Conservation (phyloP, 2,797 vertebrate genomes). For the Strix occidentalis region DNA sequence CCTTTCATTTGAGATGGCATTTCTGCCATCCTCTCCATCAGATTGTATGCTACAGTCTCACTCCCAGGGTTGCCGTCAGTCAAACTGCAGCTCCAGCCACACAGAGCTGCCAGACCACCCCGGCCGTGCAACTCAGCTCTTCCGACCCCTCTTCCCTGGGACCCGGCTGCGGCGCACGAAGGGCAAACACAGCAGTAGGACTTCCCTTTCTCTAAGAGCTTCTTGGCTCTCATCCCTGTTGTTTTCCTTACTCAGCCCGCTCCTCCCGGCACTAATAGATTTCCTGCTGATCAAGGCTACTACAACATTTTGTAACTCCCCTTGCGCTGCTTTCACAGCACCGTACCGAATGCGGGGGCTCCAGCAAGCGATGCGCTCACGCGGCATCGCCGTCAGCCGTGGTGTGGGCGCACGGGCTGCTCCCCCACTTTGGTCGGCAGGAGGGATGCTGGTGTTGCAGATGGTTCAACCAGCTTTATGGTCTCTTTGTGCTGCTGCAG, state of each 20-base stretch:
- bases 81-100: background rate
- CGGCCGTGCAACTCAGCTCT: background rate
- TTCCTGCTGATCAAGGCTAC: constrained; percentile 55
- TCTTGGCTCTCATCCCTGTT: constrained; percentile 39
- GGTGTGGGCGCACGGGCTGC: background rate
- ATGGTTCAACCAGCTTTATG: constrained; percentile 29
- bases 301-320: background rate
- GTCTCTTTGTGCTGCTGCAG: constrained; percentile 29
- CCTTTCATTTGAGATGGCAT: background rate
- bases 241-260: constrained; percentile 42
- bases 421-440: accelerated
- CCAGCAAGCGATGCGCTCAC: accelerated
- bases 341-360: accelerated
- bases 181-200: constrained; percentile 42
- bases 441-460: background rate
- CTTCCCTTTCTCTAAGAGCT: constrained; percentile 39
- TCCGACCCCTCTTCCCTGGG: background rate
- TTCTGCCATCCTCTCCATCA: background rate
- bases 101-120: background rate
- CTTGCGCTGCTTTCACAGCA: accelerated
- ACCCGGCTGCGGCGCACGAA: background rate
- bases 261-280: constrained; percentile 17
- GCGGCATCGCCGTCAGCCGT: accelerated
- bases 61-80: background rate
- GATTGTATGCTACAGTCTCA: accelerated